phyloP scores from a whole-genome alignment of 2,113 vertebrate genomes.

The Miniopterus natalensis region DNA sequence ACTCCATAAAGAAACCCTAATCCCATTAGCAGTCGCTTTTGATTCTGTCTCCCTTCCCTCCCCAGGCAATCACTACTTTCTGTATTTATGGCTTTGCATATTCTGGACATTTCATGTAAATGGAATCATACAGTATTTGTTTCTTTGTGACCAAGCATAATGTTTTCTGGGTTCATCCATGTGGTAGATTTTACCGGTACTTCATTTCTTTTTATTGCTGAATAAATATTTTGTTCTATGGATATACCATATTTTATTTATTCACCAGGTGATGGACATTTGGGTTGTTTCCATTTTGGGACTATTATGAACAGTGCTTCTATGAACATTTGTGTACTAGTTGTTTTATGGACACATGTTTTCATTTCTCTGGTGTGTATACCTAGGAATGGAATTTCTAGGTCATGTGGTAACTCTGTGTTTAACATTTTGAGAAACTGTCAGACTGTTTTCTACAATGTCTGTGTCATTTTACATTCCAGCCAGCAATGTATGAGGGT shows the following conservation, averaged over 20 bases:
- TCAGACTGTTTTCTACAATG: too few species aligned
- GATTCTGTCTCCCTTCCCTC: neutral
- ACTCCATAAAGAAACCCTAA: neutral
- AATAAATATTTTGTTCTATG: neutral
- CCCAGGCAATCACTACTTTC: neutral
- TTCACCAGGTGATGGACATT: neutral
- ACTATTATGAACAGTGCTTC: constrained; percentile 28
- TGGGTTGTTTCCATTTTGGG: neutral
- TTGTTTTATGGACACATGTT: too few species aligned
- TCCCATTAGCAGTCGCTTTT: neutral
- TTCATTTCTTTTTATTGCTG: constrained; percentile 2
- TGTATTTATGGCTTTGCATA: neutral
- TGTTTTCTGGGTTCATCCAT: neutral
- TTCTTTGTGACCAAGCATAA: neutral
- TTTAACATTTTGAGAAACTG: too few species aligned
- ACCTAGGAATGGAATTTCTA: too few species aligned
- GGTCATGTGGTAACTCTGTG: too few species aligned
- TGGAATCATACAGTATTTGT: neutral
- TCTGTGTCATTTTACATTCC: too few species aligned
- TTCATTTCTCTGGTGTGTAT: too few species aligned
- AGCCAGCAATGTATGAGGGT: too few species aligned
- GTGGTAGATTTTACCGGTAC: neutral
- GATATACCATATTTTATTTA: neutral
- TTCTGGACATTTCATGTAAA: constrained; percentile 39
- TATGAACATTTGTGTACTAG: neutral